Evolutionary conservation across 2,888 invertebrate species (phyloP).

Genomic region (Tigriopus californicus): DNA sequence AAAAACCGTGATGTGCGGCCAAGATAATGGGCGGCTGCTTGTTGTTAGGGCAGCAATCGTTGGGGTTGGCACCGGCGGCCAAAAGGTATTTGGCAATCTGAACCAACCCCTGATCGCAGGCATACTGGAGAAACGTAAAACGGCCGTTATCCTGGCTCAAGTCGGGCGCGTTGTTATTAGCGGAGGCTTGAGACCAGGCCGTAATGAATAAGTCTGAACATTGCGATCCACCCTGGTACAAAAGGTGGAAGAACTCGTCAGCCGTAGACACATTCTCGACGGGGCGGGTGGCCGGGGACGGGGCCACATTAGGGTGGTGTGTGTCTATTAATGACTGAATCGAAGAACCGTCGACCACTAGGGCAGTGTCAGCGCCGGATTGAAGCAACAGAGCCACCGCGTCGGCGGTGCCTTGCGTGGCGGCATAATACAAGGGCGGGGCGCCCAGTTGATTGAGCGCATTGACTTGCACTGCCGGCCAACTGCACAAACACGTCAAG

Average conservation of each 20-base stretch:
- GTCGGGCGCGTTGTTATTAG: background rate
- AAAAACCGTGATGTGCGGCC: slow-evolving; percentile 12
- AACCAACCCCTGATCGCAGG: background rate
- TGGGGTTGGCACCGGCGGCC: background rate
- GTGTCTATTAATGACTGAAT: background rate
- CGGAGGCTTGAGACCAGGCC: background rate
- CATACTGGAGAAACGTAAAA: slow-evolving; percentile 4
- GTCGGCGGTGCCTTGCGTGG: background rate
- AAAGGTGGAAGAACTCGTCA: background rate
- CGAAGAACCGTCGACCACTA: background rate
- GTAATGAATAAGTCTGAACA: background rate
- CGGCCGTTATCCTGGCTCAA: background rate
- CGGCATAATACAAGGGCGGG: background rate
- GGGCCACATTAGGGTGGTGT: background rate
- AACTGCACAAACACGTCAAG: background rate
- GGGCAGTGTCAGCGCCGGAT: background rate
- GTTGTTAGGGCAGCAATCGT: background rate
- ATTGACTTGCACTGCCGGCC: background rate
- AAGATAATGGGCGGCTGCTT: background rate
- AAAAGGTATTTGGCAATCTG: background rate
- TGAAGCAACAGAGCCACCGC: background rate
- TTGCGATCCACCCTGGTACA: background rate
- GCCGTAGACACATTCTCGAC: background rate
- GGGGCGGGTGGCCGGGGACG: background rate
- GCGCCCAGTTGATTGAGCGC: background rate